phyloP scores from a whole-genome alignment of 2,888 invertebrate species.

The Rutpela maculata region DNA sequence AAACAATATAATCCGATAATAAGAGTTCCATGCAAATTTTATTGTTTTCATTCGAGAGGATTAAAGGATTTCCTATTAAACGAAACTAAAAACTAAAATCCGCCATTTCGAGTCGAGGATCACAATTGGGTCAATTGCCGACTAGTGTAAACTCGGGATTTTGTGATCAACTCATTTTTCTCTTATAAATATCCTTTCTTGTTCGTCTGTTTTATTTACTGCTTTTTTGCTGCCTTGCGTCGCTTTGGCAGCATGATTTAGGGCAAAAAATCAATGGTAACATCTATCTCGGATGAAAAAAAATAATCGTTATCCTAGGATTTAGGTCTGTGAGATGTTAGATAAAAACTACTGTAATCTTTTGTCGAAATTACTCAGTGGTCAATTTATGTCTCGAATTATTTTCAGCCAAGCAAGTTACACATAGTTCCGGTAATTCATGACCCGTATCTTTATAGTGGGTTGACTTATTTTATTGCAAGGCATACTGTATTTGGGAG shows the following conservation, averaged over 20 bases:
- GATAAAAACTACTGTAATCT: background rate
- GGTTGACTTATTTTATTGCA: too few species aligned
- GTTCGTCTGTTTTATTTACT: background rate
- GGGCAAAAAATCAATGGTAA: background rate
- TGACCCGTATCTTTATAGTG: too few species aligned
- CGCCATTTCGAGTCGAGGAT: background rate
- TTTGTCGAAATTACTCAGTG: background rate
- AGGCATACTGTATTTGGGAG: too few species aligned
- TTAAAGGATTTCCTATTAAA: constrained; percentile 8
- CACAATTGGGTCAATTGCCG: constrained; percentile 18
- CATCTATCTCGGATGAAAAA: background rate
- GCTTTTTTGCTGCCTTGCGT: background rate
- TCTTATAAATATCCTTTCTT: constrained; percentile 14
- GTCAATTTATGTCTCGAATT: background rate
- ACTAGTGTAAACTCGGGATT: background rate
- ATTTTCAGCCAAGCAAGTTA: background rate
- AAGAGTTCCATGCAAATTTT: constrained; percentile 22
- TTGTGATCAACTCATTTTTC: constrained; percentile 15
- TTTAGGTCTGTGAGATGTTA: background rate
- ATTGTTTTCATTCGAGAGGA: constrained; percentile 15
- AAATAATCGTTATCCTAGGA: background rate
- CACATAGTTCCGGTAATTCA: background rate
- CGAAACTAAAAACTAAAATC: background rate
- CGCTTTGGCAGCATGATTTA: background rate
- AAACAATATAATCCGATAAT: constrained; percentile 9